Evolutionary conservation across 2,888 invertebrate species (phyloP).

Genomic region (Ectemnius cavifrons): DNA sequence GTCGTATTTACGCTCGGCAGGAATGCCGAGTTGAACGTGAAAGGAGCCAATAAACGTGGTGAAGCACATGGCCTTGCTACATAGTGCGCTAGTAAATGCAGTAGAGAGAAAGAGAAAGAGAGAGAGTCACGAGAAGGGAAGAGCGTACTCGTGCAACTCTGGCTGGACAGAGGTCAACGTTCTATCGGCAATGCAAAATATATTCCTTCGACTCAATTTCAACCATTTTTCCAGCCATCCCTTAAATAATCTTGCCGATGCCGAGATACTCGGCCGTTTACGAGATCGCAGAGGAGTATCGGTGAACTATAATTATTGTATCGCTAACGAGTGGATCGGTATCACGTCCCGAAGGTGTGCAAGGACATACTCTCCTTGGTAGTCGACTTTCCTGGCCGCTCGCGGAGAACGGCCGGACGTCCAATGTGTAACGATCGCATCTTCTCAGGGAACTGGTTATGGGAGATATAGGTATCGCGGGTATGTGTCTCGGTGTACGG

Average conservation of each 20-base stretch:
- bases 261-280: no score
- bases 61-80: constrained; percentile 6
- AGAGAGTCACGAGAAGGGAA: constrained; percentile 8
- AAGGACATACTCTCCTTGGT: constrained; percentile 45
- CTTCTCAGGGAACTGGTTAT: constrained; percentile 50
- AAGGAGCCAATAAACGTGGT: constrained; percentile 2
- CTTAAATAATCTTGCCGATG: no score
- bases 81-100: not conserved
- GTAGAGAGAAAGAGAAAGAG: constrained; percentile 24
- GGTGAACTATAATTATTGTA: not conserved
- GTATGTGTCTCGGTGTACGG: constrained; percentile 11
- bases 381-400: constrained; percentile 42
- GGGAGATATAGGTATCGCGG: constrained; percentile 35
- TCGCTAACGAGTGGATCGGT: constrained; percentile 20
- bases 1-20: not conserved
- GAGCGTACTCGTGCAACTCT: constrained; percentile 18
- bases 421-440: constrained; percentile 44
- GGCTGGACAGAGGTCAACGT: not conserved
- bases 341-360: constrained; percentile 38
- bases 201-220: no score
- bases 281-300: no score
- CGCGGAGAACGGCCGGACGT: constrained; percentile 42
- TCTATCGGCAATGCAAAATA: no score
- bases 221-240: no score
- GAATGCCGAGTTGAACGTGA: not conserved